Evolutionary conservation across 2,888 invertebrate genomes (phyloP).

Genomic region (Spisula solida): DNA sequence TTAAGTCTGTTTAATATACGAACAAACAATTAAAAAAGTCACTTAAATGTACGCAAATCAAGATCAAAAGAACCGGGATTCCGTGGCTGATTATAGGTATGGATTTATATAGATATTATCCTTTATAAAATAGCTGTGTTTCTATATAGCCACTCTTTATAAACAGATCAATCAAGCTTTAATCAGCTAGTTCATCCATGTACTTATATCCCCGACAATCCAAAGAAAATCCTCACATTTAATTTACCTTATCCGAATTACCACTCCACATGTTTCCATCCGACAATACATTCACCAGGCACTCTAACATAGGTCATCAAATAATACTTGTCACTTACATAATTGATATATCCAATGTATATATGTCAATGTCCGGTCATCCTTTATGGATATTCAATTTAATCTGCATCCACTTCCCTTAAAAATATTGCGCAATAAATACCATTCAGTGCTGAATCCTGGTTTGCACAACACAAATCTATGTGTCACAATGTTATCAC

Average conservation of each 20-base stretch:
- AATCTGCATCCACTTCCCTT: no score
- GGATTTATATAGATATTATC: slow-evolving; percentile 41
- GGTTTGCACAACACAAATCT: no score
- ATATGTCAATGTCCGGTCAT: neutral
- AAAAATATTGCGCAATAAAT: neutral
- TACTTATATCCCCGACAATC: neutral
- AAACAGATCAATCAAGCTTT: slow-evolving; percentile 29
- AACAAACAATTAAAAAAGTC: slow-evolving; percentile 39
- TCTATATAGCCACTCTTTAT: slow-evolving; percentile 29
- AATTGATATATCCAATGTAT: neutral
- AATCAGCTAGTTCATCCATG: neutral
- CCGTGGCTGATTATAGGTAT: slow-evolving; percentile 4
- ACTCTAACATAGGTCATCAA: neutral
- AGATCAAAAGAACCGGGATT: slow-evolving; percentile 3
- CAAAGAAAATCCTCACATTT: neutral
- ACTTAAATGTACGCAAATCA: slow-evolving; percentile 13
- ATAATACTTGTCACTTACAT: neutral
- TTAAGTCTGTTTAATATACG: slow-evolving; percentile 27
- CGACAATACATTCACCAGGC: neutral
- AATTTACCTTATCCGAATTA: neutral
- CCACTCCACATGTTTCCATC: neutral
- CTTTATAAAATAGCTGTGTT: slow-evolving; percentile 25
- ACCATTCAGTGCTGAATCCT: neutral
- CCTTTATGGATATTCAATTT: neutral
- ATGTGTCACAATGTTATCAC: neutral